phyloP scores from a whole-genome alignment of 2,888 invertebrate genomes.

The Ommatoiulus sabulosus region DNA sequence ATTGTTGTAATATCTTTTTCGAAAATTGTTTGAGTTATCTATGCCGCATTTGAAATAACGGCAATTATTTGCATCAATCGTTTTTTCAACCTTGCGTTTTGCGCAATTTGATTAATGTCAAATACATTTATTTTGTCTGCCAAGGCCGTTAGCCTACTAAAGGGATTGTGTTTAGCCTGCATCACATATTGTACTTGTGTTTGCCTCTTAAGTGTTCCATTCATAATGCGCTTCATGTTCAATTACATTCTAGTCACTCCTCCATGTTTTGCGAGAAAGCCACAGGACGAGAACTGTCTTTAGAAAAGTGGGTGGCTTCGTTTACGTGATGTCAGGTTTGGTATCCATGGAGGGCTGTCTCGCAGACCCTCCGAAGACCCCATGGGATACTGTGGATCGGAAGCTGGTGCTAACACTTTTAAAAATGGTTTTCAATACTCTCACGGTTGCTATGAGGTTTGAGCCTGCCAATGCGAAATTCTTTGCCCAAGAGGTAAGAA shows the following conservation, averaged over 20 bases:
- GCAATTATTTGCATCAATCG: no score
- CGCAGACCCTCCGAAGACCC: conserved; percentile 70
- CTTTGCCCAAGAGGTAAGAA: conserved; percentile 89
- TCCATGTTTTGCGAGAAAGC: conserved; percentile 92
- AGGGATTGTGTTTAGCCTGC: no score
- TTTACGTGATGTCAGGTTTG: conserved; percentile 95
- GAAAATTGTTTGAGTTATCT: no score
- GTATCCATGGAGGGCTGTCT: conserved; percentile 90
- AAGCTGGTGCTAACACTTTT: conserved; percentile 81
- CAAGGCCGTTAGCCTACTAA: no score
- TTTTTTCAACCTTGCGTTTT: no score
- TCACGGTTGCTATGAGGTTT: conserved; percentile 97
- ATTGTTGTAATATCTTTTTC: no score
- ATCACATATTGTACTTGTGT: no score
- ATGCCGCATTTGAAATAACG: no score
- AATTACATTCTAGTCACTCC: conserved; percentile 73
- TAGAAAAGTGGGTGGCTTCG: conserved; percentile 97
- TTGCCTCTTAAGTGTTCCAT: no score
- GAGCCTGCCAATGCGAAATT: conserved; percentile 99
- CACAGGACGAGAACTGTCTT: conserved; percentile 97
- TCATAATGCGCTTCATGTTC: no score
- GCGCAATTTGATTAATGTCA: no score
- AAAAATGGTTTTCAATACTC: conserved; percentile 91
- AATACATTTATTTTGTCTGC: no score
- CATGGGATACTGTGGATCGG: conserved; percentile 69